A percentile compares a stretch with the other conserved stretches of the same genome.
phyloP scores from a whole-genome alignment of 92 coral and sea anemone species.

The Umimayanthus kanabou region DNA sequence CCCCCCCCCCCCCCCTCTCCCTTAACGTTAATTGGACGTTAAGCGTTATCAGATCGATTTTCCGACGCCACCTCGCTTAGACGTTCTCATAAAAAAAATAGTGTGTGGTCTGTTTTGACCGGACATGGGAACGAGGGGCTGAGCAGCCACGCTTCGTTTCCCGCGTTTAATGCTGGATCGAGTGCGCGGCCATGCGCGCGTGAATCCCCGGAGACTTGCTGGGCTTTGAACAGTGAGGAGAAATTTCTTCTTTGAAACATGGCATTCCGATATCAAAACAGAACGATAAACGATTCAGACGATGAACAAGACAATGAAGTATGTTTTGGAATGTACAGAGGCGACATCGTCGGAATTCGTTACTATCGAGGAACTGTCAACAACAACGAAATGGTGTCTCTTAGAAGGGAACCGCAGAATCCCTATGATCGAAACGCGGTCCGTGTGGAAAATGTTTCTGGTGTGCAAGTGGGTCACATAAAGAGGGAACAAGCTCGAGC shows the following conservation, averaged over 20 bases:
- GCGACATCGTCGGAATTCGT: slow-evolving; percentile 77
- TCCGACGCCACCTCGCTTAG: too few species aligned
- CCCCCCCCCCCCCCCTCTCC: too few species aligned
- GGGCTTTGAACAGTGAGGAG: too few species aligned
- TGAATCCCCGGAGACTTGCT: too few species aligned
- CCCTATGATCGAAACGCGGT: slow-evolving; percentile 85
- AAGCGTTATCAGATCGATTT: too few species aligned
- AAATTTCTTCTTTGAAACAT: background rate
- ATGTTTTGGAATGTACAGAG: slow-evolving; percentile 68
- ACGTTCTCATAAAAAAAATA: too few species aligned
- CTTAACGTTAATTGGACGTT: too few species aligned
- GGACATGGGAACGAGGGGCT: too few species aligned
- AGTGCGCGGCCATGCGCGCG: too few species aligned
- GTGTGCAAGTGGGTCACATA: slow-evolving; percentile 85
- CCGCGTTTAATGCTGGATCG: too few species aligned
- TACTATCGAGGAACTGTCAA: slow-evolving; percentile 78
- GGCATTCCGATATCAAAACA: slow-evolving; percentile 24
- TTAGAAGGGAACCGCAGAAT: slow-evolving; percentile 72
- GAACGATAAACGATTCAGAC: slow-evolving; percentile 46
- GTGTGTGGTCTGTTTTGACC: too few species aligned
- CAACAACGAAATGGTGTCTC: slow-evolving; percentile 82
- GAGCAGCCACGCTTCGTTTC: too few species aligned
- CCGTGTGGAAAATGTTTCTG: slow-evolving; percentile 76
- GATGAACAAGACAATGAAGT: slow-evolving; percentile 77
- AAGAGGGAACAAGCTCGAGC: slow-evolving; percentile 74